These are phyloP conservation scores for Euleptes europaea DNA, from an alignment of 2,113 vertebrate genomes.

Conservation along the genomic window DNA sequence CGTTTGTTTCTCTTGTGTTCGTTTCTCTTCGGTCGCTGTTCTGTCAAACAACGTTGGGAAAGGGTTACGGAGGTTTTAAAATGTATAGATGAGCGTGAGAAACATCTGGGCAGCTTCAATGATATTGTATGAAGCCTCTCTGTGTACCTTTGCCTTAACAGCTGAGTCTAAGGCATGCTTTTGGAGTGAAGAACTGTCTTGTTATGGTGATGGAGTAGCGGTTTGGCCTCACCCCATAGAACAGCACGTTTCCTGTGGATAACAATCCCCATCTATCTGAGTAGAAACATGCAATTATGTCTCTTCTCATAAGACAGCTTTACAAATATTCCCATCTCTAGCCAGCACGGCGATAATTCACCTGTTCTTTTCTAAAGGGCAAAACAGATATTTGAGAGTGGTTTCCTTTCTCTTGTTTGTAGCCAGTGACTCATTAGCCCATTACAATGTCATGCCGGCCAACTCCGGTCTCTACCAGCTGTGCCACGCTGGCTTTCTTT, in stretches of 20 bases:
- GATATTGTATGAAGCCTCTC: not conserved
- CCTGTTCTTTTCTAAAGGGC: conserved; percentile 4
- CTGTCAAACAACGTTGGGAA: too few species aligned
- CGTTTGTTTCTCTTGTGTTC: too few species aligned
- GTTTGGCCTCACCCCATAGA: not conserved
- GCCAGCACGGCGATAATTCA: conserved; percentile 5
- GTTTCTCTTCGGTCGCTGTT: too few species aligned
- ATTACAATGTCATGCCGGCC: not conserved
- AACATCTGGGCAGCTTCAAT: not conserved
- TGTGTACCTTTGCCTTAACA: not conserved
- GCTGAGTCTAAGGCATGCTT: not conserved
- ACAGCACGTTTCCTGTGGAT: not conserved
- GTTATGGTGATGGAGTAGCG: not conserved
- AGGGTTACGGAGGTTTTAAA: too few species aligned
- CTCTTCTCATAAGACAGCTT: not conserved
- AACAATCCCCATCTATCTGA: not conserved
- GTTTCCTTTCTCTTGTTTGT: conserved; percentile 23
- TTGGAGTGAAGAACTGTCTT: not conserved
- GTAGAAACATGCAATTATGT: not conserved
- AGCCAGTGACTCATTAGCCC: not conserved
- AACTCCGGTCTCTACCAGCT: not conserved
- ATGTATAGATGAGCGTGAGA: not conserved
- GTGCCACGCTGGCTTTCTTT: too few species aligned
- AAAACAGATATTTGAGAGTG: not conserved
- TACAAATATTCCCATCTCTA: not conserved